Evolutionary conservation across 2,888 invertebrate genomes (phyloP), one percentile per base, ranked within the genome.

Genomic region (Athalia rosae): DNA sequence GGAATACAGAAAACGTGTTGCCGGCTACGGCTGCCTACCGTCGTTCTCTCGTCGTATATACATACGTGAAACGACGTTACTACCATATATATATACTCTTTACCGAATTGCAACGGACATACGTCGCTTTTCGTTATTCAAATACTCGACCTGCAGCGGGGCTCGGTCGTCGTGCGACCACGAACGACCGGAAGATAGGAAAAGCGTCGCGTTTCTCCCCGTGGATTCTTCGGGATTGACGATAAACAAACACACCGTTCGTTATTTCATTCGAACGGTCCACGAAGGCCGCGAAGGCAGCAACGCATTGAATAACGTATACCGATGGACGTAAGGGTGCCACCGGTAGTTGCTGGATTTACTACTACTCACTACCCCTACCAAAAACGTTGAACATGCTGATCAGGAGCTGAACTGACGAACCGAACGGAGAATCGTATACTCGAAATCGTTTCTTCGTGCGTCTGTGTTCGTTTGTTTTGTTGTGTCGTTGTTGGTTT

Each of bases 1-100:
- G 61, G 63, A 48, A 77, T 69, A 50, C 77, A 79, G 82, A 81
- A 84, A 84, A 81, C 84, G 85, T 83, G 82, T 81, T 81, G 80
- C 82, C 84, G 82, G 80, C 79, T 79, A 67, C 41, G 9, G 41
- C 45, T n/a, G 59, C 13, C 13, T 61, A 13, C 15, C 3, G 61
- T 28, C 15, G 8, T 3, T 15, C 4, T 61, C n/a, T n/a, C 15
- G 8, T n/a, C 15, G n/a, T n/a, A n/a, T n/a, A n/a, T n/a, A n/a
- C n/a, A n/a, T 28, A 15, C 11, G 7, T 7, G 11, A 8, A 61
- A 8, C 61, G 8, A 3, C 61, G 61, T 3, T 61, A 11, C 15
- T 53, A 53, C 53, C 4, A 53, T 53, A 15, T 15, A 15, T 15
- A 15, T 15, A 53, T 53, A 53, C 28, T 28, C 28, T 28, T 2